Evolutionary conservation across 2,113 vertebrate species (phyloP), one percentile per base, ranked within the genome.

Genomic region (Piaya cayana): DNA sequence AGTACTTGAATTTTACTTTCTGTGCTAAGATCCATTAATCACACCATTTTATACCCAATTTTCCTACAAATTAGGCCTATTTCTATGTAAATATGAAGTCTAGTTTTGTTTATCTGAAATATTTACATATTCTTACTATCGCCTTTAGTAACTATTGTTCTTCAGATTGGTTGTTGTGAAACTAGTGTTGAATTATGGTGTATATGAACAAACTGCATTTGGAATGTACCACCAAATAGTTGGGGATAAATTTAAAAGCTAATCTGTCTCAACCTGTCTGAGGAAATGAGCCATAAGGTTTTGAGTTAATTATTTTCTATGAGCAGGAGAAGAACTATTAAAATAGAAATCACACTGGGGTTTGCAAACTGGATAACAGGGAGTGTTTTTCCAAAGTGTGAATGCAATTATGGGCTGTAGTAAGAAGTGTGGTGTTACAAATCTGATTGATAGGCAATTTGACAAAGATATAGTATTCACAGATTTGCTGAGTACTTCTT

Each of bases 361-460:
- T 95, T 93, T 78, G 29, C 79, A 36, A 70, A 75, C 75, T 86
- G 62, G 56, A 5, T 93, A 77, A 50, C 65, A 60, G 22, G 23
- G 37, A 77, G 23, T 49, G 43, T 75, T 93, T 85, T 87, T 86
- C 71, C 25, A 9, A 86, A 83, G 56, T 78, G 92, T 88, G 80
- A 93, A 75, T 90, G 94, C 64, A 84, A 19, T 91, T 93, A 71
- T 3, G 12, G 68, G 36, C 76, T 92, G 64, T 49, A 90, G 71
- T 78, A 71, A 83, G 75, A 79, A 93, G 55, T 70, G 64, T 80
- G 90, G 86, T 86, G 62, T 53, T 92, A 76, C 78, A 82, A 90
- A 93, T 79, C 82, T 93, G 80, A 95, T 75, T 94, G 76, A 94
- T 92, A 80, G 47, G 68, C 86, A 87, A 52, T 92, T 93, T 86